Evolutionary conservation across 2,113 vertebrate genomes (phyloP).

Genomic region (Protobothrops flavoviridis): DNA sequence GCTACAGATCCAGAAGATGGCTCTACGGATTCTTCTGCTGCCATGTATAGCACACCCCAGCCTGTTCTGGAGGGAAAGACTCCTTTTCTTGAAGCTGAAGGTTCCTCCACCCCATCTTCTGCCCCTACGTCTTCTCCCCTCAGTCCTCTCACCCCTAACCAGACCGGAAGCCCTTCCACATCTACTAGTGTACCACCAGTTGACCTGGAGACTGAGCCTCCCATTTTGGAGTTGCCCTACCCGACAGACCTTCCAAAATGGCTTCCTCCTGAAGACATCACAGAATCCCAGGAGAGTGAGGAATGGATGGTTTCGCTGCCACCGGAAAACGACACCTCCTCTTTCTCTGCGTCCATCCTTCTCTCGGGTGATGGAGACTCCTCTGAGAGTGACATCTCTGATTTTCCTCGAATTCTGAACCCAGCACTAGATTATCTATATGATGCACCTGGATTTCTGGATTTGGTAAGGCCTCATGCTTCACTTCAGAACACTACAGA

Average conservation of each 20-base stretch:
- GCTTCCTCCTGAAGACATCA: constrained; percentile 51
- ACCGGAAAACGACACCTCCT: constrained; percentile 79
- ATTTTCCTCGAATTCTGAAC: constrained; percentile 79
- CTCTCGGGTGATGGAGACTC: constrained; percentile 92
- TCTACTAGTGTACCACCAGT: constrained; percentile 56
- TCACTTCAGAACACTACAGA: not conserved
- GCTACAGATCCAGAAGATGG: constrained; percentile 17
- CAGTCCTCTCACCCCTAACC: constrained; percentile 50
- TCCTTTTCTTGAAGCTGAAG: constrained; percentile 37
- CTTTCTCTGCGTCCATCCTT: constrained; percentile 85
- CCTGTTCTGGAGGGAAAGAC: constrained; percentile 43
- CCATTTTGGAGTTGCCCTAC: constrained; percentile 54
- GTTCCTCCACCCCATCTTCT: constrained; percentile 39
- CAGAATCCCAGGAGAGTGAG: constrained; percentile 70
- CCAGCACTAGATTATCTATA: constrained; percentile 88
- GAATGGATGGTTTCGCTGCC: constrained; percentile 70
- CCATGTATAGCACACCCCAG: constrained; percentile 3
- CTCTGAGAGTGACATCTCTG: constrained; percentile 75
- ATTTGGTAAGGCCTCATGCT: constrained; percentile 80
- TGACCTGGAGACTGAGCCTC: constrained; percentile 52
- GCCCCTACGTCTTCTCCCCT: constrained; percentile 51
- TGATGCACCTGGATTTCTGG: constrained; percentile 80
- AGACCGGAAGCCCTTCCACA: constrained; percentile 35
- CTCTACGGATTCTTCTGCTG: constrained; percentile 38
- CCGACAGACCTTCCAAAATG: constrained; percentile 50